phyloP scores from a whole-genome alignment of 2,113 vertebrate genomes.

The Leucosticte australis region DNA sequence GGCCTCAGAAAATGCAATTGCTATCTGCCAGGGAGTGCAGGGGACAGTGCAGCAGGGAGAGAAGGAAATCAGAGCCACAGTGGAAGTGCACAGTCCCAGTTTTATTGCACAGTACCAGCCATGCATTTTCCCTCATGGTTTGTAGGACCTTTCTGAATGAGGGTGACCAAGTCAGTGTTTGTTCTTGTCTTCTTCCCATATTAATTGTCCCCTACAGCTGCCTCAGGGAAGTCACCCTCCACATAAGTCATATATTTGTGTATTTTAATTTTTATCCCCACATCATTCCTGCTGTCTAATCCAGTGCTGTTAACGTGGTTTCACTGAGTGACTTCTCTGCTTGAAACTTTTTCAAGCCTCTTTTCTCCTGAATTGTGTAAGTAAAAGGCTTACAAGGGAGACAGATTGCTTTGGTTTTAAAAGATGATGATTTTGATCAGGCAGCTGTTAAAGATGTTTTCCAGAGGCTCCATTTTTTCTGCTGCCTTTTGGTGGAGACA shows the following conservation, averaged over 20 bases:
- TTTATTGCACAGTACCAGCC: rapidly evolving
- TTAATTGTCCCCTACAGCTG: background rate
- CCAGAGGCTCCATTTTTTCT: slow-evolving; percentile 21
- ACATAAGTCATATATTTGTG: rapidly evolving
- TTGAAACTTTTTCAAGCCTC: background rate
- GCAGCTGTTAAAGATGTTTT: slow-evolving; percentile 36
- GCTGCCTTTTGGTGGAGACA: slow-evolving; percentile 68
- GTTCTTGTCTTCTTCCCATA: background rate
- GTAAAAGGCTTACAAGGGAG: background rate
- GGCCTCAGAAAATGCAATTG: too few relatives aligned
- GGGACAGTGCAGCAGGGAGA: rapidly evolving
- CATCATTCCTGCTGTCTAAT: too few relatives aligned
- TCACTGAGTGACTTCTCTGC: background rate
- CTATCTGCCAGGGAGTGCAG: background rate
- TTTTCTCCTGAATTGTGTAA: background rate
- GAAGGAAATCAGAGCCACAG: background rate
- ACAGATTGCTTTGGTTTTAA: background rate
- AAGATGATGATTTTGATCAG: slow-evolving; percentile 1
- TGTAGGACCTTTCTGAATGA: background rate
- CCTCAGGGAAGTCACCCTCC: background rate
- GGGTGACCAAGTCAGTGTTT: rapidly evolving
- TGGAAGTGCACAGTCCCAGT: background rate
- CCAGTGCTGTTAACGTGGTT: background rate
- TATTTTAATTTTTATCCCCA: background rate
- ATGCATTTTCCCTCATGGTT: rapidly evolving